Evolutionary conservation across 2,797 vertebrate genomes (phyloP).

Genomic region (Allobates femoralis): DNA sequence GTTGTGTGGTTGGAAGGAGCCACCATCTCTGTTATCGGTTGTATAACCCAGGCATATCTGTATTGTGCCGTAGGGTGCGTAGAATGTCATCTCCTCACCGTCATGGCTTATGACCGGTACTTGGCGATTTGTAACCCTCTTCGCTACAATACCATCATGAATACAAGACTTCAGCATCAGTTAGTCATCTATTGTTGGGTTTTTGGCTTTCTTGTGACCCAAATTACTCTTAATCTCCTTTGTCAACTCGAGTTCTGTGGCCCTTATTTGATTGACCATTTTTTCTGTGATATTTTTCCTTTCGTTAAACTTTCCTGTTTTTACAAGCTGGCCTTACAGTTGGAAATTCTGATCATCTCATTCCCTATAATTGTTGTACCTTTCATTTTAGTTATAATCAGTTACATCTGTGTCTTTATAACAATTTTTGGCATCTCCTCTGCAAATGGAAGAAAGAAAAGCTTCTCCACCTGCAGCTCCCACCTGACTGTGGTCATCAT

Average conservation of each 20-base stretch:
- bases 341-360: neutral
- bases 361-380: neutral
- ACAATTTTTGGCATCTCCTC: neutral
- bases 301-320: constrained; percentile 20
- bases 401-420: neutral
- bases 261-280: constrained; percentile 28
- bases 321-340: neutral
- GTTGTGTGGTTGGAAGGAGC: constrained; percentile 8
- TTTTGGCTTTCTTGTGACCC: constrained; percentile 6
- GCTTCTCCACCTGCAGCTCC: too few relatives aligned
- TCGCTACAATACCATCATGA: constrained; percentile 22
- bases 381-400: neutral
- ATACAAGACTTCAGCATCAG: neutral
- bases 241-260: constrained; percentile 2
- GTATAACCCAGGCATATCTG: constrained; percentile 7
- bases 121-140: constrained; percentile 42
- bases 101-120: constrained; percentile 41
- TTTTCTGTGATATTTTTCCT: constrained; percentile 35
- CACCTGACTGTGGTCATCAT: too few relatives aligned
- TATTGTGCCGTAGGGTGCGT: neutral
- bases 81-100: constrained; percentile 27
- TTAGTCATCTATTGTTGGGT: constrained; percentile 28
- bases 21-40: neutral
- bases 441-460: too few relatives aligned
- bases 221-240: neutral